Evolutionary conservation across 2,113 vertebrate genomes (phyloP).

Genomic region (Onychostoma macrolepis): DNA sequence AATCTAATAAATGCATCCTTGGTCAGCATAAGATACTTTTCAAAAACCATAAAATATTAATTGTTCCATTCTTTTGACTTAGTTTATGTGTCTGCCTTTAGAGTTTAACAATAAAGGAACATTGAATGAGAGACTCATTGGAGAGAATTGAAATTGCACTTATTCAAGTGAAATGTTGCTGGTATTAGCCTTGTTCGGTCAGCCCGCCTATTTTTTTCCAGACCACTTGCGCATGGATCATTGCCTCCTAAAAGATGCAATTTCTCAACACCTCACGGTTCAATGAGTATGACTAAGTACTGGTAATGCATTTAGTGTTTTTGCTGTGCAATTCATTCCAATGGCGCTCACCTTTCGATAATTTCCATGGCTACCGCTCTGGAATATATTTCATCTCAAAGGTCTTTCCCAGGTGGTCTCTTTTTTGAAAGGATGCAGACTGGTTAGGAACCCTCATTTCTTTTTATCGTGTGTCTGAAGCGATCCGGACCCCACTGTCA

Average conservation of each 20-base stretch:
- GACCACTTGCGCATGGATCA: slow-evolving; percentile 63
- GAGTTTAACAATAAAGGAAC: neutral
- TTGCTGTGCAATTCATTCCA: slow-evolving; percentile 50
- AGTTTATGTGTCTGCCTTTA: neutral
- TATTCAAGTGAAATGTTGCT: slow-evolving; percentile 55
- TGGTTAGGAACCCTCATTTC: slow-evolving; percentile 37
- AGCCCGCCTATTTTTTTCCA: slow-evolving; percentile 61
- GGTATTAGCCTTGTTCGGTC: slow-evolving; percentile 43
- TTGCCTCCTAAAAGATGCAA: slow-evolving; percentile 64
- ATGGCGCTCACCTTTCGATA: slow-evolving; percentile 47
- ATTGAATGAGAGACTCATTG: neutral
- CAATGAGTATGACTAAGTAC: slow-evolving; percentile 51
- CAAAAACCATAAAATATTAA: no score
- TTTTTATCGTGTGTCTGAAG: slow-evolving; percentile 10
- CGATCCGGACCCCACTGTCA: slow-evolving; percentile 29
- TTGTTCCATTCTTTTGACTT: neutral
- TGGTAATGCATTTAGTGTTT: slow-evolving; percentile 54
- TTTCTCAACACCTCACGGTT: slow-evolving; percentile 63
- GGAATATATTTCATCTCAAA: slow-evolving; percentile 46
- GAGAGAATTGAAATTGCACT: slow-evolving; percentile 54
- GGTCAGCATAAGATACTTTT: no score
- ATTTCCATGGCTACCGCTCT: slow-evolving; percentile 42
- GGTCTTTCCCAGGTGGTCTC: slow-evolving; percentile 22
- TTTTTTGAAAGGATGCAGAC: slow-evolving; percentile 29
- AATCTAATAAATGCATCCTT: no score